Evolutionary conservation across 1,140 invertebrate species (phyloP).

Genomic region (Acarapis woodi): DNA sequence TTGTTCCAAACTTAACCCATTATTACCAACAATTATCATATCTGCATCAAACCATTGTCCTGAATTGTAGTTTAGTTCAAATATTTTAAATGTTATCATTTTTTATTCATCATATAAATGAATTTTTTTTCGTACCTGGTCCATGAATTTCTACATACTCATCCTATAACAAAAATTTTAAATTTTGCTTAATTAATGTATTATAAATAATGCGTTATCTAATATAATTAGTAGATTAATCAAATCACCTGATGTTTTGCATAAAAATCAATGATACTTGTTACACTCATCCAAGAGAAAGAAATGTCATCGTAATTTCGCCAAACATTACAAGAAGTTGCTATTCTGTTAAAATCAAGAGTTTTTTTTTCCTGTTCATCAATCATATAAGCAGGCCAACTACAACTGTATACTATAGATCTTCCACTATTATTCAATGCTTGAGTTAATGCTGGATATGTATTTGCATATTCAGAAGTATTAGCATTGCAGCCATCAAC

Average conservation of each 20-base stretch:
- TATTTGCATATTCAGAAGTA: background rate
- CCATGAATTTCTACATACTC: background rate
- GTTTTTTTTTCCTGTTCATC: slow-evolving; percentile 9
- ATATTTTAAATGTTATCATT: background rate
- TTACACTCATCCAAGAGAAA: slow-evolving; percentile 24
- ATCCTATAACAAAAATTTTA: background rate
- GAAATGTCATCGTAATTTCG: slow-evolving; percentile 28
- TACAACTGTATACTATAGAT: slow-evolving; percentile 20
- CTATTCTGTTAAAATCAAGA: slow-evolving; percentile 8
- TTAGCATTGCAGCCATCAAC: slow-evolving; percentile 7
- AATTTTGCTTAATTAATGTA: background rate
- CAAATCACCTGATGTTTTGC: slow-evolving; percentile 22
- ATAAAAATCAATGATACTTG: slow-evolving; percentile 24
- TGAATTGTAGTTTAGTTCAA: background rate
- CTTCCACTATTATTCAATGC: slow-evolving; percentile 13
- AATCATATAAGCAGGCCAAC: slow-evolving; percentile 21
- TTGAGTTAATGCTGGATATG: slow-evolving; percentile 8
- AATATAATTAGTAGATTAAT: slow-evolving; percentile 11
- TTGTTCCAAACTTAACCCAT: slow-evolving; percentile 17
- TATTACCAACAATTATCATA: slow-evolving; percentile 13
- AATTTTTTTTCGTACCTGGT: background rate
- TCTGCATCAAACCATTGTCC: background rate
- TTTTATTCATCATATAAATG: background rate
- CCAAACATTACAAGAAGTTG: slow-evolving; percentile 28
- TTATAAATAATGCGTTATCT: background rate